Base-by-base conservation (phyloP, 2,113 vertebrate genomes). In the Caretta caretta region DNA sequence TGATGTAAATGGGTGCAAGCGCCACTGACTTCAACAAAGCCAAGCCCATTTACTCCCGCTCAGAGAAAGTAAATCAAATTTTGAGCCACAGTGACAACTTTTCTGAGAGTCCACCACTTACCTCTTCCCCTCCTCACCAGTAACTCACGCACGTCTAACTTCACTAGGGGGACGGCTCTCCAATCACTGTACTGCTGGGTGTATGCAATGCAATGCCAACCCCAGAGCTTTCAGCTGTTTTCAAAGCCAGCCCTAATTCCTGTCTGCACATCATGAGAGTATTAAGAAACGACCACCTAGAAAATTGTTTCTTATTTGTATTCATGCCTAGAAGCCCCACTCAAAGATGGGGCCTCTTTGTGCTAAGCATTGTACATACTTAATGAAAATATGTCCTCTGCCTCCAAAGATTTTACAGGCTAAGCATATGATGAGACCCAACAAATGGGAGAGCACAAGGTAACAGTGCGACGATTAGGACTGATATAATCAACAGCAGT, bases 61-160 rank as follows among this genome's bases (percentile, higher is more conserved):
- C 62, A 50, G 48, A 75, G 56, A 80, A 90, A 75, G 42, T 25
- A 42, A 57, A 29, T 10, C 72, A 76, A 76, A 46, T 76, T 42
- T 25, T 88, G 57, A 83, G 53, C 16, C 10, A 80, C 5, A 6
- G 5, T 75, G 11, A 75, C 57, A 81, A 81, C 1, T 0, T 25
- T 48, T 14, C 42, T 1, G 0, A 1, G 0, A 38, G 8, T 19
- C 48, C 89, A 35, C 27, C 1, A 5, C 48, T 29, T 87, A 56
- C 35, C 7, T 13, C 3, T 84, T 84, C 13, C 56, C 81, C 88
- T 72, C 16, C 10, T 31, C 59, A 8, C 8, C 31, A 35, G 62
- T 35, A 16, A 17, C 31, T 65, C 14, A 7, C 6, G 1, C 7
- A 35, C 13, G 12, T 31, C 59, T 62, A 35, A 62, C 13, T 38